Evolutionary conservation across 1,140 invertebrate genomes (phyloP).

Genomic region (Trichogramma pretiosum): DNA sequence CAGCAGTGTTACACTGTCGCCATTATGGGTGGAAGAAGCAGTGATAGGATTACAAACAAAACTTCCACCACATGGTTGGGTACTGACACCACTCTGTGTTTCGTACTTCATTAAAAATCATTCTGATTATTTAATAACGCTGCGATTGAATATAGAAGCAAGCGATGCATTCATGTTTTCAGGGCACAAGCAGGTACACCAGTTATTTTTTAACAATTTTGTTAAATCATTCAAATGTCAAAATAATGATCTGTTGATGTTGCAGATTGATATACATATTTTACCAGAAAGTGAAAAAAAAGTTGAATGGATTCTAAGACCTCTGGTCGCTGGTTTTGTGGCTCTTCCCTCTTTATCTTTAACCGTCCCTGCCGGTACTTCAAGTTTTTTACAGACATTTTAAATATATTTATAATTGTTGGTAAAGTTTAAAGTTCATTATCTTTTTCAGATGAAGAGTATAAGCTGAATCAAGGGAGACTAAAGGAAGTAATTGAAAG

Average conservation of each 20-base stretch:
- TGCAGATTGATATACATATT: slow-evolving; percentile 49
- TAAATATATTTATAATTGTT: slow-evolving; percentile 9
- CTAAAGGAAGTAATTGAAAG: slow-evolving; percentile 49
- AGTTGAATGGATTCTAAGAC: slow-evolving; percentile 53
- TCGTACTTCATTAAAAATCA: slow-evolving; percentile 67
- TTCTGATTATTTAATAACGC: slow-evolving; percentile 59
- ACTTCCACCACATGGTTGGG: slow-evolving; percentile 64
- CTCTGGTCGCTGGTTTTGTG: slow-evolving; percentile 53
- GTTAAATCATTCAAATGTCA: background rate
- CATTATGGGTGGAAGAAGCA: slow-evolving; percentile 54
- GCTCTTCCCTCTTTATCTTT: slow-evolving; percentile 50
- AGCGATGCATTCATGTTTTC: slow-evolving; percentile 85
- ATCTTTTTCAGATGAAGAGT: slow-evolving; percentile 34
- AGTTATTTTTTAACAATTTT: background rate
- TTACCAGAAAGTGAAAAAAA: slow-evolving; percentile 48
- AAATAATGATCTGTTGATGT: background rate
- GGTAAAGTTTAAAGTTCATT: background rate
- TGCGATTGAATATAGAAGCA: slow-evolving; percentile 67
- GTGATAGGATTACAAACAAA: slow-evolving; percentile 63
- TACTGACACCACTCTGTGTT: slow-evolving; percentile 60
- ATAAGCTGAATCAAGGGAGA: slow-evolving; percentile 36
- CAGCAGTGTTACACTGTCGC: slow-evolving; percentile 48
- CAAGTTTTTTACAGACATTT: slow-evolving; percentile 22
- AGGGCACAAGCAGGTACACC: slow-evolving; percentile 72
- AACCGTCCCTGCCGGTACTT: slow-evolving; percentile 35